These are phyloP conservation scores for Pogonognathellus flavescens DNA, from an alignment of 1,140 invertebrate species.

Conservation along the genomic window DNA sequence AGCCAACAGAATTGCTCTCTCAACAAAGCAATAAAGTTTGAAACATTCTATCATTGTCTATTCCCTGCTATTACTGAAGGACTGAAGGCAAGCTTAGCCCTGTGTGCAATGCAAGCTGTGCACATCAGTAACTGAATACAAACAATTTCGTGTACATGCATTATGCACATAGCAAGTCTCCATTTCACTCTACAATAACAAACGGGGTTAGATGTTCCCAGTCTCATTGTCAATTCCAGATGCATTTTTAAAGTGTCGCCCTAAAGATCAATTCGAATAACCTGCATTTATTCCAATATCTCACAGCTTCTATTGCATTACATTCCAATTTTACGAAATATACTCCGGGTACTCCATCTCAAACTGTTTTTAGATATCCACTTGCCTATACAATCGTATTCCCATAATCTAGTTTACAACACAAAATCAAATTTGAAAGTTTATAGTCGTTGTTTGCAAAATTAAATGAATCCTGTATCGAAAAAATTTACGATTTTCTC, in stretches of 20 bases:
- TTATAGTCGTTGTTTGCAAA: no score
- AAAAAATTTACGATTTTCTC: no score
- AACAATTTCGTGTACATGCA: no score
- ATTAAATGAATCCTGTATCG: no score
- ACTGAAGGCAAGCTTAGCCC: no score
- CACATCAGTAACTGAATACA: no score
- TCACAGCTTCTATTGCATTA: no score
- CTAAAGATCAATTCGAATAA: slow-evolving; percentile 12
- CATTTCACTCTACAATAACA: not conserved
- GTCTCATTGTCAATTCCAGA: slow-evolving; percentile 43
- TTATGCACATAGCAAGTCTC: not conserved
- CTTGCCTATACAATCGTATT: not conserved
- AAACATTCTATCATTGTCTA: not conserved
- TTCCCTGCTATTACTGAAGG: no score
- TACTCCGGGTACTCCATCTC: no score
- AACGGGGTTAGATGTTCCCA: not conserved
- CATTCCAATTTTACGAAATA: no score
- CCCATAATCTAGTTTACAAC: not conserved
- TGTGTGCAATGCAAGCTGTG: no score
- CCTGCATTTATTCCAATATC: not conserved
- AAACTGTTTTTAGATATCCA: not conserved
- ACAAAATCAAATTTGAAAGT: no score
- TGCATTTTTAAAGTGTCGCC: slow-evolving; percentile 41
- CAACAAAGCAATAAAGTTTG: slow-evolving; percentile 19
- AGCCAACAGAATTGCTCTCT: not conserved